A percentile compares a stretch with the other conserved stretches of the same genome.
phyloP scores from a whole-genome alignment of 2,797 vertebrate genomes.

The Lemur catta region DNA sequence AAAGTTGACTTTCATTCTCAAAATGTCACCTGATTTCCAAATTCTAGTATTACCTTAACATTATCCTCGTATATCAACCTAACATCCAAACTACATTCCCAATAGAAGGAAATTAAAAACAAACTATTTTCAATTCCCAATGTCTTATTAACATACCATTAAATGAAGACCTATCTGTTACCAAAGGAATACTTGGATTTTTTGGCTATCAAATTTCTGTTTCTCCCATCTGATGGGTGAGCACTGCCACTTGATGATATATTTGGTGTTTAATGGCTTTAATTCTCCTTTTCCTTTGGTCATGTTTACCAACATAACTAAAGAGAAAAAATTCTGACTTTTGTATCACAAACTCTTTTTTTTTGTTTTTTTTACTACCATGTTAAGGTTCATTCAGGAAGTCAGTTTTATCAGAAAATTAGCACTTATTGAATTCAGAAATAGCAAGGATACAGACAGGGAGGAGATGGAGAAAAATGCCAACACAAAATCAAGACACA shows the following conservation, averaged over 20 bases:
- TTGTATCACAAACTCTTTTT: slow-evolving; percentile 22
- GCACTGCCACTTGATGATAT: neutral
- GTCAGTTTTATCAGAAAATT: slow-evolving; percentile 73
- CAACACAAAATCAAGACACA: neutral
- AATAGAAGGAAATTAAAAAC: neutral
- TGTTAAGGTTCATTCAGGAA: slow-evolving; percentile 58
- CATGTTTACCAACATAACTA: slow-evolving; percentile 38
- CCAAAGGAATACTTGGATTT: neutral
- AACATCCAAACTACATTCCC: neutral
- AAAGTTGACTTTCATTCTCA: neutral
- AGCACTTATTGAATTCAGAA: slow-evolving; percentile 55
- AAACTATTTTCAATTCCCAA: neutral
- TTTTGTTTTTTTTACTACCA: slow-evolving; percentile 56
- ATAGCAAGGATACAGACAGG: slow-evolving; percentile 66
- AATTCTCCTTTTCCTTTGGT: no score
- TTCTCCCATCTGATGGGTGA: neutral
- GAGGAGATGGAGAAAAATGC: neutral
- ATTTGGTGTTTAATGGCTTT: neutral
- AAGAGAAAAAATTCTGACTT: slow-evolving; percentile 50
- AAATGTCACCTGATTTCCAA: neutral
- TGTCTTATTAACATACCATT: neutral
- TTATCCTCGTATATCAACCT: neutral
- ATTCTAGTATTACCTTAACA: neutral
- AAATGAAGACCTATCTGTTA: neutral
- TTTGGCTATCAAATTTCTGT: neutral